Percentiles rank a stretch among this genome's conserved stretches.
phyloP scores from a whole-genome alignment of 2,888 invertebrate species.

The Osedax fenrisi region DNA sequence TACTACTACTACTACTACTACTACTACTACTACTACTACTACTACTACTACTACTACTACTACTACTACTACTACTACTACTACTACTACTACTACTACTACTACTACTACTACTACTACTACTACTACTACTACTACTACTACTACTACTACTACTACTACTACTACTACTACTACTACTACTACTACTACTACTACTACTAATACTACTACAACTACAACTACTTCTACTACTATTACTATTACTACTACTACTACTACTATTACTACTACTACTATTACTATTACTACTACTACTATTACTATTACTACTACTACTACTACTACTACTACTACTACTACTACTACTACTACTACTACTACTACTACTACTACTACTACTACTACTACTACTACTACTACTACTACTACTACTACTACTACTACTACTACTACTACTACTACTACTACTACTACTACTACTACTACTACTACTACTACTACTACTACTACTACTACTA shows the following conservation, averaged over 20 bases:
- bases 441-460: background rate
- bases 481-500: slow-evolving; percentile 23
- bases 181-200: slow-evolving; percentile 26
- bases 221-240: slow-evolving; percentile 21
- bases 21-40: slow-evolving; percentile 19
- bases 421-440: background rate
- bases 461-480: slow-evolving; percentile 15
- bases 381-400: slow-evolving; percentile 4
- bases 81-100: slow-evolving; percentile 5
- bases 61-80: background rate
- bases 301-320: slow-evolving; percentile 23
- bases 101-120: slow-evolving; percentile 10
- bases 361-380: background rate
- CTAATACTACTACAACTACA: background rate
- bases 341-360: background rate
- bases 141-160: slow-evolving; percentile 24
- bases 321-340: slow-evolving; percentile 24
- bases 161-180: slow-evolving; percentile 25
- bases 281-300: slow-evolving; percentile 20
- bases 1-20: slow-evolving; percentile 20
- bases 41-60: slow-evolving; percentile 21
- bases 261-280: slow-evolving; percentile 22
- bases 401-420: background rate
- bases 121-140: slow-evolving; percentile 25
- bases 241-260: slow-evolving; percentile 23